Base-by-base conservation (phyloP, 1,140 invertebrate species). In the Neomicropteryx cornuta region DNA sequence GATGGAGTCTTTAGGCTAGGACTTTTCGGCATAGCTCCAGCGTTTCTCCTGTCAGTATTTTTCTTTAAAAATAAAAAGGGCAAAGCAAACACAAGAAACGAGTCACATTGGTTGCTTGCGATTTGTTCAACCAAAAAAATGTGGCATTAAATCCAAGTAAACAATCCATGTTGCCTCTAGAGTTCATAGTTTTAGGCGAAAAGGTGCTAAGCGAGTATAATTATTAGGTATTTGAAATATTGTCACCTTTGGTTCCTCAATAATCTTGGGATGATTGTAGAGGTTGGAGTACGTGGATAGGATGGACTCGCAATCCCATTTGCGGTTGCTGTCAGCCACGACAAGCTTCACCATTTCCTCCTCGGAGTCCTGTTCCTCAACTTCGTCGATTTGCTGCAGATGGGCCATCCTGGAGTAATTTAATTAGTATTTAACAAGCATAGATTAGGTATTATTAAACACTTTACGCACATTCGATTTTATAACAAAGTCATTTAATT, bases 221-320 rank as follows among this genome's bases (percentile, higher is more conserved):
- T n/a, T n/a, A n/a, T n/a, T n/a, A n/a, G n/a, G n/a, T n/a, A n/a
- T n/a, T n/a, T n/a, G 23, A 10, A 34, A 34, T 30, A 42, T 49
- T 41, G 33, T 49, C 56, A 82, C 78, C 50, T 77, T 79, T 1
- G 79, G 77, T 46, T 90, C 87, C 32, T 71, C 66, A 43, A 95
- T 95, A 4, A 93, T 33, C 63, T 86, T 88, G 0, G 91, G 91
- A 68, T 87, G 86, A 63, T 95, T 93, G 52, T 91, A 91, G 30
- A 87, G 68, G 53, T 83, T 93, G 5, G 87, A 93, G 58, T 92
- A 90, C 2, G 86, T 90, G 16, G 81, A 86, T 5, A 94, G 58
- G 53, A 97, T 87, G 40, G 85, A 88, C 67, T 96, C 83, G 61
- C 92, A 96, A 66, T 97, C 93, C 87, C 87, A 96, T 59, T 80